Percentiles rank a stretch among this genome's conserved stretches.
Conservation (phyloP, 2,113 vertebrate species). For the Neolamprologus caudopunctatus region DNA sequence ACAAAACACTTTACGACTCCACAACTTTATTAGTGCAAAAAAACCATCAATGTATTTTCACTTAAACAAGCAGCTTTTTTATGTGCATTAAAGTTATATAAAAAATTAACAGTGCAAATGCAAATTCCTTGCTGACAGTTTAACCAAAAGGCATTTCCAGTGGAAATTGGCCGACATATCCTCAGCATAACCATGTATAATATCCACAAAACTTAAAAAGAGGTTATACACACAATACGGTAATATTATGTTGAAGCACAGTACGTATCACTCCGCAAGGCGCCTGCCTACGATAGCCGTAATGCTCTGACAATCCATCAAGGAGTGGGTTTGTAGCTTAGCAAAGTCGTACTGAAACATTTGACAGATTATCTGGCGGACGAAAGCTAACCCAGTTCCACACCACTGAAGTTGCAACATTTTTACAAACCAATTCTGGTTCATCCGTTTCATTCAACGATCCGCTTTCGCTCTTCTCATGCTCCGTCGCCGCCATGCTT, state of each 20-base stretch:
- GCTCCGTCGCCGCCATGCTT: fast-evolving
- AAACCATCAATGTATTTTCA: neutral
- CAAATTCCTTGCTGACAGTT: neutral
- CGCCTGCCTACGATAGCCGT: fast-evolving
- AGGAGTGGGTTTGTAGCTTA: fast-evolving
- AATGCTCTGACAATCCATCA: fast-evolving
- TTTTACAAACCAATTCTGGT: neutral
- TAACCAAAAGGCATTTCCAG: neutral
- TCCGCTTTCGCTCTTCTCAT: neutral
- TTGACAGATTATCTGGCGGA: fast-evolving
- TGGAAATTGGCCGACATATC: fast-evolving
- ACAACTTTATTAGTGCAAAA: neutral
- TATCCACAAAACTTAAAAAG: neutral
- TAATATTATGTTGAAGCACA: neutral
- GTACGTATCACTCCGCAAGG: neutral
- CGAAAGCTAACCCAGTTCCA: fast-evolving
- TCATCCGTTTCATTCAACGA: neutral
- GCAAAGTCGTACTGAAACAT: fast-evolving
- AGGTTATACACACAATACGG: neutral
- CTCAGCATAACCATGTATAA: neutral
- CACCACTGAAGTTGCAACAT: neutral
- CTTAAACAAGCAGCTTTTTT: neutral
- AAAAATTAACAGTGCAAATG: neutral
- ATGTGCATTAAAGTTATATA: neutral
- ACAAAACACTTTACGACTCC: neutral